Percentiles rank a stretch among this genome's conserved stretches.
These are phyloP conservation scores for Danaus chrysippus DNA, from an alignment of 2,888 invertebrate genomes.

Conservation along the genomic window DNA sequence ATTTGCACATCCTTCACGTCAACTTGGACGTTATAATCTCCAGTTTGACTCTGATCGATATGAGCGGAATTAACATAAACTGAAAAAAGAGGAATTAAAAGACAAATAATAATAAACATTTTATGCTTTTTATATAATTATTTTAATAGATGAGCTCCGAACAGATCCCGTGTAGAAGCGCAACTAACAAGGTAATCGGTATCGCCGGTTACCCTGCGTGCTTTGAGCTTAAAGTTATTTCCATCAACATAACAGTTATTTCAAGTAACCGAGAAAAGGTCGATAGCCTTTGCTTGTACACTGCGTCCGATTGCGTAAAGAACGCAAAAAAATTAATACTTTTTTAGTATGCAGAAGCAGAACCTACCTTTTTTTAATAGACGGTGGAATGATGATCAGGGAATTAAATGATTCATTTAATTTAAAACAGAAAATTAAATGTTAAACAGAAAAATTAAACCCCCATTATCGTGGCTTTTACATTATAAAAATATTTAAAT, in stretches of 20 bases:
- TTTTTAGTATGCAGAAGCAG: background rate
- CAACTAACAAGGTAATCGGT: conserved; percentile 55
- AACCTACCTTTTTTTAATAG: background rate
- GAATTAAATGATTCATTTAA: no score
- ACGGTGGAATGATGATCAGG: background rate
- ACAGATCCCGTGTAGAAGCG: conserved; percentile 52
- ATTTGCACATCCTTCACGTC: conserved; percentile 88
- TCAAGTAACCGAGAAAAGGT: conserved; percentile 74
- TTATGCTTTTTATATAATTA: conserved; percentile 13
- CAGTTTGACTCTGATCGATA: conserved; percentile 87
- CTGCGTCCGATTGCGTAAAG: conserved; percentile 65
- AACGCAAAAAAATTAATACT: conserved; percentile 47
- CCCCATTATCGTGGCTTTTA: no score
- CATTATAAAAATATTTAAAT: no score
- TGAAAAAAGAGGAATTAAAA: conserved; percentile 38
- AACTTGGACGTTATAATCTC: conserved; percentile 88
- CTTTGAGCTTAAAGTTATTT: conserved; percentile 66
- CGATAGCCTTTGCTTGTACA: conserved; percentile 72
- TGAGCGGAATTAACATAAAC: conserved; percentile 42
- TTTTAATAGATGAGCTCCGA: conserved; percentile 38
- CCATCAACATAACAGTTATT: conserved; percentile 75
- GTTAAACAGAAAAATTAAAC: no score
- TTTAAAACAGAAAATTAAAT: no score
- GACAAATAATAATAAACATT: conserved; percentile 23
- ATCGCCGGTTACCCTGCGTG: conserved; percentile 52